Conservation (phyloP, 1,140 invertebrate species). For the Polypedilum pembai region DNA sequence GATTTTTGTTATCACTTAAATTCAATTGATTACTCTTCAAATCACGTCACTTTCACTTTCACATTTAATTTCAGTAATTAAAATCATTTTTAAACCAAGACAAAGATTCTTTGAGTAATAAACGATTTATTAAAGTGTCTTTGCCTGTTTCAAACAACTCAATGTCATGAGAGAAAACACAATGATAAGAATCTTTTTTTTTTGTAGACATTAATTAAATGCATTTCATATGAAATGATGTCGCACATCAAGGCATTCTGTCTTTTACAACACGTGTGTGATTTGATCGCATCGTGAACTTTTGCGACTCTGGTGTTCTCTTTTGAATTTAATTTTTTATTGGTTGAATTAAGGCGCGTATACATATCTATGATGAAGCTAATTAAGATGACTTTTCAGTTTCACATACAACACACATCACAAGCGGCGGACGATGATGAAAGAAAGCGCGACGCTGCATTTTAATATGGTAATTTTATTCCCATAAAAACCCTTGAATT, state of each 20-base stretch:
- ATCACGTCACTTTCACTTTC: no score
- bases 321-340: not conserved
- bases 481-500: not conserved
- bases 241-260: not conserved
- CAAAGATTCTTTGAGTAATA: no score
- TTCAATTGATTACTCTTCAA: no score
- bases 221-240: not conserved
- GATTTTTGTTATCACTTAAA: no score
- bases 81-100: no score
- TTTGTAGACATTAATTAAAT: not conserved
- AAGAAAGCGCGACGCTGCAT: not conserved
- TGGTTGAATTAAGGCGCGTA: not conserved
- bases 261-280: not conserved
- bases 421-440: not conserved
- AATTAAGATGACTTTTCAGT: constrained; percentile 18
- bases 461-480: constrained; percentile 14
- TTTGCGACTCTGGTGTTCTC: not conserved
- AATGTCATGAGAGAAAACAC: no score
- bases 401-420: not conserved
- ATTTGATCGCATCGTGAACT: not conserved
- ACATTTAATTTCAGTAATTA: no score
- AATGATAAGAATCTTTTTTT: constrained; percentile 1
- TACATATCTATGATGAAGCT: not conserved
- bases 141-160: no score
- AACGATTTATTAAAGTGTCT: no score